These are phyloP conservation scores for Heliconius eleuchia DNA, from an alignment of 1,140 invertebrate genomes.

Conservation along the genomic window DNA sequence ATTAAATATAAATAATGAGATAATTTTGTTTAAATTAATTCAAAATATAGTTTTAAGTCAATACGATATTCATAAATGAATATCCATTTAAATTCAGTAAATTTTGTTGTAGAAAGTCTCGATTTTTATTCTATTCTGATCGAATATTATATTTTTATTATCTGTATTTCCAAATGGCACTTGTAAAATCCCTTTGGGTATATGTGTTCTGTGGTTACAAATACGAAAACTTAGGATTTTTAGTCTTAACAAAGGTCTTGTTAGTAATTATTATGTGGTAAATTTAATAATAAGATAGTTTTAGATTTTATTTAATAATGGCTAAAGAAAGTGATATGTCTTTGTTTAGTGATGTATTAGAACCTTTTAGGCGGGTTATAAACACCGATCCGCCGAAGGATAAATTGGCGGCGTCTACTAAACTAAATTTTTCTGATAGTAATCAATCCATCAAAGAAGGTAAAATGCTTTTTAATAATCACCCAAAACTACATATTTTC, in stretches of 20 bases:
- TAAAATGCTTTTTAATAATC: conserved; percentile 25
- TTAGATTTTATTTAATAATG: conserved; percentile 50
- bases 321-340: conserved; percentile 77
- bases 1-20: too few relatives aligned
- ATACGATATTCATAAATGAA: too few relatives aligned
- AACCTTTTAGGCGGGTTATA: conserved; percentile 76
- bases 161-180: neutral
- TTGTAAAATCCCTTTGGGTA: neutral
- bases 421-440: conserved; percentile 75
- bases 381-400: conserved; percentile 73
- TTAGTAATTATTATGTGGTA: conserved; percentile 34
- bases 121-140: too few relatives aligned
- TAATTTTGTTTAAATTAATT: too few relatives aligned
- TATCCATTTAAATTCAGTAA: too few relatives aligned
- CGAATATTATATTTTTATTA: neutral
- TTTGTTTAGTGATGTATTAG: conserved; percentile 72
- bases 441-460: conserved; percentile 74
- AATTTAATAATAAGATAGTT: conserved; percentile 16
- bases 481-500: neutral
- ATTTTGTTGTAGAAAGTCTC: too few relatives aligned
- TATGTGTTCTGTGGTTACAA: neutral
- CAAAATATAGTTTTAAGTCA: too few relatives aligned
- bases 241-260: neutral
- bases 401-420: conserved; percentile 67
- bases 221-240: conserved; percentile 18